phyloP scores from a whole-genome alignment of 2,113 vertebrate species.

The Myotis yumanensis region DNA sequence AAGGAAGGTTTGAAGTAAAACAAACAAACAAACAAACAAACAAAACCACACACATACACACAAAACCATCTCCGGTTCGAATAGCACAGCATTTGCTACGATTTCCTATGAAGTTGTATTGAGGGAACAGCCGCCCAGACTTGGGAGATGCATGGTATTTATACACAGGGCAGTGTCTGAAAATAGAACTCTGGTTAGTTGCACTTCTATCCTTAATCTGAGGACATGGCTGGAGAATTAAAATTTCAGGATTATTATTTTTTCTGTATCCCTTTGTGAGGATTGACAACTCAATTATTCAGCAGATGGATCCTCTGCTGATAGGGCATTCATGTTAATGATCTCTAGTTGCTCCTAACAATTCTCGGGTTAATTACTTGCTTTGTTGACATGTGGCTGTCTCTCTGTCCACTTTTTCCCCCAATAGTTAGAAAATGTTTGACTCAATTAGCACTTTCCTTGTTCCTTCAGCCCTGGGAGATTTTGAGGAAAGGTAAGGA shows the following conservation, averaged over 20 bases:
- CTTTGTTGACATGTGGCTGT: conserved; percentile 25
- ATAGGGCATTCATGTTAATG: conserved; percentile 33
- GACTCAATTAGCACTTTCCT: conserved; percentile 48
- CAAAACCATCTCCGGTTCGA: background rate
- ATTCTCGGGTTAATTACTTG: conserved; percentile 52
- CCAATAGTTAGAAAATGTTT: conserved; percentile 27
- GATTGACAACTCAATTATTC: conserved; percentile 57
- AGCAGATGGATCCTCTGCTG: conserved; percentile 9
- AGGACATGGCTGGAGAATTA: conserved; percentile 4
- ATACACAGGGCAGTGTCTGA: background rate
- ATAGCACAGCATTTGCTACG: background rate
- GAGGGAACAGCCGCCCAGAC: background rate
- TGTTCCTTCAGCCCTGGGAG: background rate
- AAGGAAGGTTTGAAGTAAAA: background rate
- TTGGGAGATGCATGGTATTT: background rate
- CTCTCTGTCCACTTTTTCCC: conserved; percentile 1
- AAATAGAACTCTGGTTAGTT: background rate
- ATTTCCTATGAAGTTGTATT: background rate
- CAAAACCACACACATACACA: background rate
- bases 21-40: background rate
- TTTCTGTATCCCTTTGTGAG: conserved; percentile 29
- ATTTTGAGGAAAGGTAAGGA: conserved; percentile 32
- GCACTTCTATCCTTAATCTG: conserved; percentile 15
- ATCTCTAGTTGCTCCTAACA: conserved; percentile 12
- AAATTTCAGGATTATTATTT: conserved; percentile 56